Base-by-base conservation (phyloP, 2,888 invertebrate genomes). In the Pristionchus maxplancki region DNA sequence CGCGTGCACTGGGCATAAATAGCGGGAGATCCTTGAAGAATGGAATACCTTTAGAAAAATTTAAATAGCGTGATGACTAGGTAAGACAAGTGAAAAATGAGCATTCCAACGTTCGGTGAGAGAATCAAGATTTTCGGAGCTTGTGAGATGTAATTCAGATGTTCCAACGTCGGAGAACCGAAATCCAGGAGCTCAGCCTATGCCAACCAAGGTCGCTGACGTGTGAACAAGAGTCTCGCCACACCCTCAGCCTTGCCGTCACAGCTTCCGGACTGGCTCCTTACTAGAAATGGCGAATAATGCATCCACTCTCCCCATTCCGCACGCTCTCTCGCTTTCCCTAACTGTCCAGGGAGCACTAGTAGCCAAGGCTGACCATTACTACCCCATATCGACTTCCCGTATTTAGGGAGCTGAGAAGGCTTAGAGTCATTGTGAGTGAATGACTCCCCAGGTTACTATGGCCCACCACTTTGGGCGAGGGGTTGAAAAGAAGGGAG, bases 321-420 rank as follows among this genome's bases (percentile, higher is more conserved):
- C 53, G 53, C 53, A 58, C 24, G 53, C 4, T 8, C 58, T 58
- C 24, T 58, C 1, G 58, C 58, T 58, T 58, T 9, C 58, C 11
- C 44, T 44, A 11, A 44, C 44, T 44, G 44, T 9, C 44, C 24
- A 58, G 58, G n/a, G 58, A 58, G 58, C 58, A n/a, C 9, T 24
- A 24, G 6, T 24, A 58, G n/a, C 24, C n/a, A n/a, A 58, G 58
- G n/a, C 24, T 5, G n/a, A n/a, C 8, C 58, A 58, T 58, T 58
- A 24, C 6, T 9, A 9, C 78, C 48, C 40, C 71, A 1, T 28
- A 48, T 78, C 78, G 44, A 48, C 78, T 78, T 78, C 78, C 78
- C 8, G 78, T 78, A 78, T 78, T 78, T 78, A 78, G 37, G 71
- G 15, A 71, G 71, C 58, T 71, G 71, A 44, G 78, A 40, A 48